A percentile compares a stretch with the other conserved stretches of the same genome.
These are phyloP conservation scores for Petroica traversi DNA, from an alignment of 2,113 vertebrate species.

Conservation along the genomic window DNA sequence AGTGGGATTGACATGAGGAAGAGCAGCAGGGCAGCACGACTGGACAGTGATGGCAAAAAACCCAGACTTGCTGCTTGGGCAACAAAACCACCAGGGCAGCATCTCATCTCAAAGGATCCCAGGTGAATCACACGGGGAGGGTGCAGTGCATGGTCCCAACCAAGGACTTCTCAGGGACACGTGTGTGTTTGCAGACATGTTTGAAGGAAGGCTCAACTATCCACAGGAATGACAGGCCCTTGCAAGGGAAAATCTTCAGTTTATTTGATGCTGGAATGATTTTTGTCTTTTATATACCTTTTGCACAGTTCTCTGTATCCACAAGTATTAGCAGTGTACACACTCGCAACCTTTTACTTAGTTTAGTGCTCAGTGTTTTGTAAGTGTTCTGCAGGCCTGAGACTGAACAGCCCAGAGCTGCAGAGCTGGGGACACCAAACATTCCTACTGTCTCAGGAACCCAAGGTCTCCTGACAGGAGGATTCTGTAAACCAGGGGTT, in stretches of 20 bases:
- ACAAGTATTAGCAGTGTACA: too few relatives aligned
- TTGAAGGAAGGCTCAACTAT: neutral
- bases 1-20: neutral
- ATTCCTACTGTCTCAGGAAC: too few relatives aligned
- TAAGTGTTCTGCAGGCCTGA: too few relatives aligned
- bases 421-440: too few relatives aligned
- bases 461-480: too few relatives aligned
- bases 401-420: too few relatives aligned
- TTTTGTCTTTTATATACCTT: too few relatives aligned
- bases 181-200: neutral
- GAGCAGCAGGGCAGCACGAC: accelerated
- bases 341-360: too few relatives aligned
- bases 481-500: too few relatives aligned
- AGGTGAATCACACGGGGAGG: neutral
- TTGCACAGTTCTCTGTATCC: too few relatives aligned
- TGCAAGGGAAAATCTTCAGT: neutral
- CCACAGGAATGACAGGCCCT: neutral
- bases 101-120: neutral
- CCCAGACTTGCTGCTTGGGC: neutral
- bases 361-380: too few relatives aligned
- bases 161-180: neutral
- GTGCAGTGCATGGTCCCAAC: neutral
- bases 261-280: too few relatives aligned
- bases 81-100: neutral
- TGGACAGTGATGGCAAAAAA: neutral